Percentiles rank a stretch among this genome's conserved stretches.
Conservation (phyloP, 2,113 vertebrate genomes). For the Nothoprocta perdicaria region DNA sequence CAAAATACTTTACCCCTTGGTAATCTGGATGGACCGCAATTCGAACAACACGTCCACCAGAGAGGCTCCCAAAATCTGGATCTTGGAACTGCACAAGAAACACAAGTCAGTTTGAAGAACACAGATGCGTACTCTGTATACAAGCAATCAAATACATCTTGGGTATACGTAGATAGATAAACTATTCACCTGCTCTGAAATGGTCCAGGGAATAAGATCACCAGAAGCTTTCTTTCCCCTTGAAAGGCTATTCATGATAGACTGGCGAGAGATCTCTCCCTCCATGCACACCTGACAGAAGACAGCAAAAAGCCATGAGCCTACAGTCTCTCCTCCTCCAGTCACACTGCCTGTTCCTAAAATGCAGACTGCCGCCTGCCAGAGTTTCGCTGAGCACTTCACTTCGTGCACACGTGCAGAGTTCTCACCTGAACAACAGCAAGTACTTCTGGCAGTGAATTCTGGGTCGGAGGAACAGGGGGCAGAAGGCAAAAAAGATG, state of each 20-base stretch:
- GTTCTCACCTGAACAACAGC: slow-evolving; percentile 91
- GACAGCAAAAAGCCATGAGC: no score
- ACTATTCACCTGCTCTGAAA: slow-evolving; percentile 91
- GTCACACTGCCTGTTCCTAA: background rate
- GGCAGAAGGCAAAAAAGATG: slow-evolving; percentile 97
- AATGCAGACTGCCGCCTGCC: background rate
- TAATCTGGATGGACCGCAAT: slow-evolving; percentile 98
- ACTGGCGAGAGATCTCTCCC: slow-evolving; percentile 95
- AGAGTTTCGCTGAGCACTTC: background rate
- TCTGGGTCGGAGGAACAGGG: slow-evolving; percentile 93
- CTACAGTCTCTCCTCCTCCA: slow-evolving; percentile 69
- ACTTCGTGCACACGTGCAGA: rapidly evolving
- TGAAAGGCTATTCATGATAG: slow-evolving; percentile 93
- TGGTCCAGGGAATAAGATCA: slow-evolving; percentile 96
- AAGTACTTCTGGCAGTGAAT: slow-evolving; percentile 92
- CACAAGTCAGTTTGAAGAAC: background rate
- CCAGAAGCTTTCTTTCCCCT: slow-evolving; percentile 96
- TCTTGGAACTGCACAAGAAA: slow-evolving; percentile 90
- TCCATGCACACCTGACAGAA: slow-evolving; percentile 90
- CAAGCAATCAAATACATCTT: rapidly evolving
- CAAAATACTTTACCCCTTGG: slow-evolving; percentile 86
- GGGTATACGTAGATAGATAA: background rate
- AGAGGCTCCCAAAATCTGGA: slow-evolving; percentile 91
- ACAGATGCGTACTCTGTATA: background rate
- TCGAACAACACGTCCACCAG: slow-evolving; percentile 91